These are phyloP conservation scores for Heterodera filipjevi DNA, from an alignment of 2,888 invertebrate genomes.

Conservation along the genomic window DNA sequence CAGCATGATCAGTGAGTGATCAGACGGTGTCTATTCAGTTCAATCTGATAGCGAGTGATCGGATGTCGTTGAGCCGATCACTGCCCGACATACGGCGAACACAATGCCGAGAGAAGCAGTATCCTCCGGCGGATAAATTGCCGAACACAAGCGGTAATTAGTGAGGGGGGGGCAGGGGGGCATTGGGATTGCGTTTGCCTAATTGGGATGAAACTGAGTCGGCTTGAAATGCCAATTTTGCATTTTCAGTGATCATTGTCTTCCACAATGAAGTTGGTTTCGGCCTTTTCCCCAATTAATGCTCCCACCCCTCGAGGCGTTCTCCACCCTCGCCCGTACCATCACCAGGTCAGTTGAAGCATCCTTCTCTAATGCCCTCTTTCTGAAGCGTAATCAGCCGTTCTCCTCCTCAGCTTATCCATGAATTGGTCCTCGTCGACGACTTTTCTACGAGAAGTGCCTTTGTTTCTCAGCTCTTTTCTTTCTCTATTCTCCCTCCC, in stretches of 20 bases:
- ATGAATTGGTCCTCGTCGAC: slow-evolving; percentile 94
- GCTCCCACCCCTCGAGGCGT: slow-evolving; percentile 71
- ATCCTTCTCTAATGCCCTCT: neutral
- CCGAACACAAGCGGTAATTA: slow-evolving; percentile 76
- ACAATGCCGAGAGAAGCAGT: slow-evolving; percentile 71
- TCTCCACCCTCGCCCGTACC: slow-evolving; percentile 92
- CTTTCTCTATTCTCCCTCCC: slow-evolving; percentile 12
- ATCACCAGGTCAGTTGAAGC: slow-evolving; percentile 73
- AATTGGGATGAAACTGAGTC: no score
- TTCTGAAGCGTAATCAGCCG: slow-evolving; percentile 86
- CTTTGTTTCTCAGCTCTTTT: neutral
- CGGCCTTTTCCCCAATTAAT: no score
- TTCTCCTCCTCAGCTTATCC: slow-evolving; percentile 83
- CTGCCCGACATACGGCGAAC: slow-evolving; percentile 71
- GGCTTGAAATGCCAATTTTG: neutral
- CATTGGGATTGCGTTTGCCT: neutral
- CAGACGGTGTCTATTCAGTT: slow-evolving; percentile 73
- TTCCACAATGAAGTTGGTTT: slow-evolving; percentile 85
- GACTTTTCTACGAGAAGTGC: slow-evolving; percentile 82
- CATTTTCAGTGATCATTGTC: slow-evolving; percentile 79
- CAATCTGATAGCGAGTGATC: slow-evolving; percentile 93
- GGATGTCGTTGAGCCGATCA: slow-evolving; percentile 68
- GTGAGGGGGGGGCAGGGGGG: neutral
- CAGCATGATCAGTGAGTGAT: neutral
- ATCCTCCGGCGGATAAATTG: slow-evolving; percentile 72